A percentile compares a stretch with the other conserved stretches of the same genome.
Evolutionary conservation across 1,140 invertebrate genomes (phyloP).

Genomic region (Epicauta chinensis): DNA sequence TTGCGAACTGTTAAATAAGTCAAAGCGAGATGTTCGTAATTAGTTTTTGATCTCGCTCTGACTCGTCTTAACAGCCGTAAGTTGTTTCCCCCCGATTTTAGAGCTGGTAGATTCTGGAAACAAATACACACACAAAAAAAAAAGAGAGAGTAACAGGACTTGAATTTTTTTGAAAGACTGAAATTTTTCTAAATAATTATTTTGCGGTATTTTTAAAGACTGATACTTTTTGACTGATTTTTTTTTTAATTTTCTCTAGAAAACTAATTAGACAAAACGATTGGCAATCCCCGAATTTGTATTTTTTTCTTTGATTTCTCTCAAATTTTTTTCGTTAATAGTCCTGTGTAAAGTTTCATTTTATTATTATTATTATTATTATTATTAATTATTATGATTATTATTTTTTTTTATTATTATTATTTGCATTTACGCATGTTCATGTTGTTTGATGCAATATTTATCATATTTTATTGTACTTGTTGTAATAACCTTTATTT

Average conservation of each 20-base stretch:
- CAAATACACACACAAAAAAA: no score
- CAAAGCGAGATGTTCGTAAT: no score
- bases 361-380: conserved; percentile 37
- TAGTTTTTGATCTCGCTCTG: no score
- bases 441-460: conserved; percentile 44
- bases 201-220: conserved; percentile 40
- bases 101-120: no score
- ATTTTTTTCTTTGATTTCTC: background rate
- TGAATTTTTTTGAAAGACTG: conserved; percentile 38
- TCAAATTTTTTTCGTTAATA: conserved; percentile 19
- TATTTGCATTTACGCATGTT: conserved; percentile 40
- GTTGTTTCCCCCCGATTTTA: no score
- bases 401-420: conserved; percentile 38
- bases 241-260: conserved; percentile 1
- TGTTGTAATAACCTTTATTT: conserved; percentile 43
- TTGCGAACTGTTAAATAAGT: no score
- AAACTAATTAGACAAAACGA: conserved; percentile 18
- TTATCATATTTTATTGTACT: conserved; percentile 42
- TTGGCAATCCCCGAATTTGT: conserved; percentile 34
- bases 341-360: conserved; percentile 38
- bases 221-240: conserved; percentile 39
- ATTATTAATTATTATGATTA: conserved; percentile 19
- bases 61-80: no score
- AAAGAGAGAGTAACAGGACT: conserved; percentile 42
- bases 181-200: conserved; percentile 28